phyloP scores from a whole-genome alignment of 2,113 vertebrate species.

The Capreolus pygargus region DNA sequence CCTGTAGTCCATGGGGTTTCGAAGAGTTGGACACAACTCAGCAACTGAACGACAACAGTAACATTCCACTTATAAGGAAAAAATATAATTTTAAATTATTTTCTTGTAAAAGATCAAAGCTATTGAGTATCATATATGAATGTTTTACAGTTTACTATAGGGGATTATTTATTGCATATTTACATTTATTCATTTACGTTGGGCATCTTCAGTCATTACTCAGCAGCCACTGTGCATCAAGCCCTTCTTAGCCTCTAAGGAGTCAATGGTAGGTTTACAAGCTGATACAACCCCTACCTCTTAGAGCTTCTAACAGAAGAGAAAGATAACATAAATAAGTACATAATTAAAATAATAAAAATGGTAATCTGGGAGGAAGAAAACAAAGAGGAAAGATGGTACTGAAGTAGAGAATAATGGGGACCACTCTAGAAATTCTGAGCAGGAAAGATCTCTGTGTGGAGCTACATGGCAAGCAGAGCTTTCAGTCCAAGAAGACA shows the following conservation, averaged over 20 bases:
- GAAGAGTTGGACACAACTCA: background rate
- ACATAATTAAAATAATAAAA: background rate
- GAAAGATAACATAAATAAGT: background rate
- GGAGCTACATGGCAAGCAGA: fast-evolving
- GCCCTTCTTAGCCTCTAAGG: background rate
- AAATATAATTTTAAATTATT: background rate
- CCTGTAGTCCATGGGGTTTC: background rate
- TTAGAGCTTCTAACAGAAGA: fast-evolving
- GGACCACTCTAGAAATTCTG: background rate
- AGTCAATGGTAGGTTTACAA: background rate
- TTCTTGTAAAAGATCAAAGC: background rate
- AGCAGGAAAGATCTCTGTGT: background rate
- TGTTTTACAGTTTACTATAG: background rate
- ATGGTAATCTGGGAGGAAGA: background rate
- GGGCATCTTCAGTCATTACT: background rate
- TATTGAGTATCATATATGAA: background rate
- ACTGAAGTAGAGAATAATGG: background rate
- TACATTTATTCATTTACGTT: background rate
- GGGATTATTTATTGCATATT: background rate
- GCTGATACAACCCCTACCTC: background rate
- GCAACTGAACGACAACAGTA: background rate
- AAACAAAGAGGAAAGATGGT: background rate
- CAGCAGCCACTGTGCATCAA: background rate
- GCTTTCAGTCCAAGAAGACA: background rate
- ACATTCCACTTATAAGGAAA: background rate